phyloP scores from a whole-genome alignment of 1,140 invertebrate genomes.

The Bilobella aurantiaca region DNA sequence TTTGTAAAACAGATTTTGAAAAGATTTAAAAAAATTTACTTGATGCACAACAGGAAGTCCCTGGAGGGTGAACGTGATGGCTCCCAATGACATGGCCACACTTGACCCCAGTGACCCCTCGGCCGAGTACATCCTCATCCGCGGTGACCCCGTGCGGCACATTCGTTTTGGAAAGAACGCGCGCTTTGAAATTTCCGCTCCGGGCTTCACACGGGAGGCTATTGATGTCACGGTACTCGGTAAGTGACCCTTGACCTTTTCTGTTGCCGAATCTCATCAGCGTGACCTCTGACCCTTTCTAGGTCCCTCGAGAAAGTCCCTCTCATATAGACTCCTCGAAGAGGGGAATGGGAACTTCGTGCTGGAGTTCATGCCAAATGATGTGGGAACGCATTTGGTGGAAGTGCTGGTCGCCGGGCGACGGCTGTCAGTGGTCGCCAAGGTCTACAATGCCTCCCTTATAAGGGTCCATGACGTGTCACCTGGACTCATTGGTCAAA shows the following conservation, averaged over 20 bases:
- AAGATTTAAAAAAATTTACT: conserved; percentile 16
- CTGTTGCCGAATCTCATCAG: too few species aligned
- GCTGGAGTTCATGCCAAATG: conserved; percentile 79
- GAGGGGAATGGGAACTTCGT: conserved; percentile 66
- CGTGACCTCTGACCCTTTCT: conserved; percentile 9
- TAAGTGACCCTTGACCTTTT: conserved; percentile 35
- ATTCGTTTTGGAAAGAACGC: conserved; percentile 74
- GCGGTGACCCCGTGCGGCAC: conserved; percentile 70
- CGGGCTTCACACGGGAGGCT: conserved; percentile 55
- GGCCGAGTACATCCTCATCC: conserved; percentile 31
- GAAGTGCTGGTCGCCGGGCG: conserved; percentile 75
- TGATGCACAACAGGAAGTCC: conserved; percentile 60
- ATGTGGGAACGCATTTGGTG: conserved; percentile 82
- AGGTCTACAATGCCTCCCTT: conserved; percentile 82
- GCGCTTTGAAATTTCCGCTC: conserved; percentile 67
- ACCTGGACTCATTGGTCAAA: conserved; percentile 77
- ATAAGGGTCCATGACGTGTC: conserved; percentile 82
- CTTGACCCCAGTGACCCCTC: conserved; percentile 17
- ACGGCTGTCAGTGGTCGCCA: conserved; percentile 74
- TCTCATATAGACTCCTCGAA: conserved; percentile 58
- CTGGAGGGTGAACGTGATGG: conserved; percentile 77
- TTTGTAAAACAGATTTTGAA: not conserved
- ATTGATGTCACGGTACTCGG: conserved; percentile 46
- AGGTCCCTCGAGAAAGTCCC: conserved; percentile 58
- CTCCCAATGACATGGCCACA: conserved; percentile 15